Evolutionary conservation across 2,113 vertebrate species (phyloP), one percentile per base, ranked within the genome.

Genomic region (Notiomystis cincta): DNA sequence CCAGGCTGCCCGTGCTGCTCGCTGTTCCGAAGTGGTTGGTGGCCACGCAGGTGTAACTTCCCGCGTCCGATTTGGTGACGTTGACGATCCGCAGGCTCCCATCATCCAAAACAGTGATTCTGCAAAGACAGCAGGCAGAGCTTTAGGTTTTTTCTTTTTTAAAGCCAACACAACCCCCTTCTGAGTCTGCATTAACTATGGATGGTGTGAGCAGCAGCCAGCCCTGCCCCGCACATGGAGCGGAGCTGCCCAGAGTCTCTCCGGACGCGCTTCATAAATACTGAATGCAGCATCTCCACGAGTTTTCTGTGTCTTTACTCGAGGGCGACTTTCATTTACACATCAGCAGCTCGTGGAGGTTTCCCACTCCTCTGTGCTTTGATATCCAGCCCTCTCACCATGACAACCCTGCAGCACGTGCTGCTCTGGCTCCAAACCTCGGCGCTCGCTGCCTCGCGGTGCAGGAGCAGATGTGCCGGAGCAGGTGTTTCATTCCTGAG

Each of bases 1-100:
- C 82, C 91, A 99, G 81, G 50, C 97, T 99, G 73, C 99, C 99
- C 1, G 98, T 98, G 97, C 99, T 99, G 98, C 98, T 99, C 0
- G 99, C 99, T 7, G 98, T 98, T 10, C 99, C 99, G 10, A 99
- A 99, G 97, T 98, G 98, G 98, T 99, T 99, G 33, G 98, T 98
- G 30, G 99, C 99, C 51, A 98, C 93, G 10, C 99, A 99, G 15
- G 98, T 99, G 97, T 99, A 99, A 65, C 98, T 98, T 5, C 99
- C 99, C 0, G 98, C 98, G 1, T 99, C 99, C 0, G 98, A 91
- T 70, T 99, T 99, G 72, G 98, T 99, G 77, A 98, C 98, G 4
- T 99, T 99, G 94, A 98, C 96, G 91, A 99, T 99, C n/a, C 98
- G 96, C 57, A 99, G 98, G 93, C 98, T 99, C 38, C 99, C 99